Evolutionary conservation across 2,888 invertebrate genomes (phyloP).

Genomic region (Opisthograptis luteolata): DNA sequence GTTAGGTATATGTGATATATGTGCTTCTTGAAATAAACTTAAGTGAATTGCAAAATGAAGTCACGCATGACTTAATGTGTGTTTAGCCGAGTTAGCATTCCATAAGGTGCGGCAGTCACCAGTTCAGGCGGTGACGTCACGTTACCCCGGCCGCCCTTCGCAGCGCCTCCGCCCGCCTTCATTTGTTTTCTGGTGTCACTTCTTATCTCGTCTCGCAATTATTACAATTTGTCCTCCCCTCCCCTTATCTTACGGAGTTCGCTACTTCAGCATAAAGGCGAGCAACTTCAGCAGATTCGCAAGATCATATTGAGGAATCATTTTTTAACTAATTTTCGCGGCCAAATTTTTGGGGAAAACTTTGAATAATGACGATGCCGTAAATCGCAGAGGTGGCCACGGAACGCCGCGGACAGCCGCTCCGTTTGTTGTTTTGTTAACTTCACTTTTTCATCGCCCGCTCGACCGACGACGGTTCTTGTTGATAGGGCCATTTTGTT

Average conservation of each 20-base stretch:
- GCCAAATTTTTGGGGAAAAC: conserved; percentile 65
- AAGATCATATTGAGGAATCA: conserved; percentile 74
- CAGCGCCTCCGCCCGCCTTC: conserved; percentile 64
- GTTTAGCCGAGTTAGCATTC: conserved; percentile 47
- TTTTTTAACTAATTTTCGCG: conserved; percentile 67
- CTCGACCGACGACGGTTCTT: conserved; percentile 55
- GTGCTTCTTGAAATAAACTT: conserved; percentile 29
- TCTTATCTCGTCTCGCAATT: conserved; percentile 83
- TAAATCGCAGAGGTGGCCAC: conserved; percentile 73
- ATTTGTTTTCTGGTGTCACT: conserved; percentile 84
- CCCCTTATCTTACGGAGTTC: conserved; percentile 80
- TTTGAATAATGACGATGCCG: conserved; percentile 74
- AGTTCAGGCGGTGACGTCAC: conserved; percentile 67
- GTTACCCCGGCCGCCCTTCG: conserved; percentile 46
- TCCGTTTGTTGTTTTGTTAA: conserved; percentile 70
- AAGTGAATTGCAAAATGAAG: conserved; percentile 42
- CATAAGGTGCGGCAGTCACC: conserved; percentile 50
- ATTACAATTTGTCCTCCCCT: conserved; percentile 84
- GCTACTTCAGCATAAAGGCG: conserved; percentile 80
- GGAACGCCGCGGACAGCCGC: conserved; percentile 63
- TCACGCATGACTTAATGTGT: conserved; percentile 48
- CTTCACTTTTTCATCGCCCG: conserved; percentile 69
- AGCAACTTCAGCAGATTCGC: conserved; percentile 78
- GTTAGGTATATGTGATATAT: not conserved
- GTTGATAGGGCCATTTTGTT: conserved; percentile 63